Evolutionary conservation across 1,140 invertebrate genomes (phyloP).

Genomic region (Prorops nasuta): DNA sequence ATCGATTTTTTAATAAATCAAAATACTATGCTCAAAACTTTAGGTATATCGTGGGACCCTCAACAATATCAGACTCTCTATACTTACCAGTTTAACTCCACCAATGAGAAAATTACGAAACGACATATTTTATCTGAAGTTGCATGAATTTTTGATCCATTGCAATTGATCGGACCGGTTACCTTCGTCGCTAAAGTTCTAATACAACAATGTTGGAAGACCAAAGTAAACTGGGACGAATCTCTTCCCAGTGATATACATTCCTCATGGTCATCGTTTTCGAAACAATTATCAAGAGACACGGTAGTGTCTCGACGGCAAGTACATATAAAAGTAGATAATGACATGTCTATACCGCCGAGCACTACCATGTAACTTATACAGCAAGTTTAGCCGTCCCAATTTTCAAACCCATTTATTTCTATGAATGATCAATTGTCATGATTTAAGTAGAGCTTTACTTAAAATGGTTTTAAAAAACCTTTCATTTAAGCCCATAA

Average conservation of each 20-base stretch:
- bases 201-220: not conserved
- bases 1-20: not conserved
- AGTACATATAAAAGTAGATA: too few species aligned
- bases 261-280: not conserved
- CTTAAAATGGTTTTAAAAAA: too few species aligned
- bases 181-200: not conserved
- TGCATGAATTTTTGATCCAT: not conserved
- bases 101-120: not conserved
- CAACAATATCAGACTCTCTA: not conserved
- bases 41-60: slow-evolving; percentile 30
- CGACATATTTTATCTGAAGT: not conserved
- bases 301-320: not conserved
- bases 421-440: too few species aligned
- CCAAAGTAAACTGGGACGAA: not conserved
- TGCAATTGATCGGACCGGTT: not conserved
- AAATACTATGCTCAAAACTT: slow-evolving; percentile 22
- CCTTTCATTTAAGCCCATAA: too few species aligned
- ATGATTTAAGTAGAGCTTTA: too few species aligned
- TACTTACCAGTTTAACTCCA: not conserved
- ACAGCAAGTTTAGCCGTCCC: too few species aligned
- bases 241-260: not conserved
- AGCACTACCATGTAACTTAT: too few species aligned
- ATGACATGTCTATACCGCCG: too few species aligned
- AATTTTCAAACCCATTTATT: too few species aligned
- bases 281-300: not conserved